Conservation (phyloP, 2,888 invertebrate species). For the Sussaba pulchella region DNA sequence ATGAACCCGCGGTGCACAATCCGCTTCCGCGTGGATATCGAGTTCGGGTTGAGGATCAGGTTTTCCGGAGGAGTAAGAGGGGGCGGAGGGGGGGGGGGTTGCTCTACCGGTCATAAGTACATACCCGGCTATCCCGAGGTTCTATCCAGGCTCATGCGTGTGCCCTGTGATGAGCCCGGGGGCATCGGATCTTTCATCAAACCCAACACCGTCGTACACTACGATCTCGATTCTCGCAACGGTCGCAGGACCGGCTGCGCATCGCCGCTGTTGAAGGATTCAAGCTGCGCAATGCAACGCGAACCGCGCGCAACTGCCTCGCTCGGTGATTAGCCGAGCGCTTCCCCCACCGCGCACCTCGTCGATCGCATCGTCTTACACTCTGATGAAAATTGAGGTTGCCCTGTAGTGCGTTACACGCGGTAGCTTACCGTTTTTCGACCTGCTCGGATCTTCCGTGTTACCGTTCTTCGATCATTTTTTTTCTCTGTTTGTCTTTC, state of each 20-base stretch:
- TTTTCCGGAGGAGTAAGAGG: no score
- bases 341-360: neutral
- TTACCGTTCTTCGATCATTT: conserved; percentile 7
- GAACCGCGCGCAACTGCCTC: no score
- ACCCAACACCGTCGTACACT: neutral
- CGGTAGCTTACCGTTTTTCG: conserved; percentile 49
- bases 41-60: conserved; percentile 64
- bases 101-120: conserved; percentile 6
- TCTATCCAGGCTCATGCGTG: neutral
- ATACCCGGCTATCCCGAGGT: conserved; percentile 14
- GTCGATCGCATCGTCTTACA: neutral
- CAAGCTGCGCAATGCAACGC: no score
- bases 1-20: conserved; percentile 49
- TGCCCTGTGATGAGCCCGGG: conserved; percentile 1
- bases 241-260: no score
- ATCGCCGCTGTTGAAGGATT: no score
- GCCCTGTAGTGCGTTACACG: neutral
- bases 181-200: conserved; percentile 40
- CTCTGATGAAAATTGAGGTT: no score
- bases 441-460: conserved; percentile 41
- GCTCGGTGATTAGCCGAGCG: no score
- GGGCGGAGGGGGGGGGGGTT: no score
- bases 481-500: conserved; percentile 7
- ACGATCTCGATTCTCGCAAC: no score
- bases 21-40: conserved; percentile 64